Evolutionary conservation across 2,888 invertebrate species (phyloP).

Genomic region (Poecilobothrus nobilitatus): DNA sequence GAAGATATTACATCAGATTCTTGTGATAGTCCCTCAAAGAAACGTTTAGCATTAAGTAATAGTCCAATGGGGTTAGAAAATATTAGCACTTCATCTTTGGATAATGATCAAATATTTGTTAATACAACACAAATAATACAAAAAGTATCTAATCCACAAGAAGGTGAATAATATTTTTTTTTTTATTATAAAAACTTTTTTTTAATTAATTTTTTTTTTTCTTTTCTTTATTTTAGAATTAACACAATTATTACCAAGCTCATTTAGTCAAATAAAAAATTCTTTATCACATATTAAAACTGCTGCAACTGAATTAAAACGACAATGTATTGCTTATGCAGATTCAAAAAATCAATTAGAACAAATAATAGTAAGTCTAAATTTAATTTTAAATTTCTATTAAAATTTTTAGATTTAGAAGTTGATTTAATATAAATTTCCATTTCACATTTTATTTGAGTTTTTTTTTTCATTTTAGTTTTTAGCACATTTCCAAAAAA

Average conservation of each 20-base stretch:
- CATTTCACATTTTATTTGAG: too few relatives aligned
- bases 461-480: too few relatives aligned
- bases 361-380: conserved; percentile 38
- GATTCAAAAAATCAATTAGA: conserved; percentile 35
- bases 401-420: too few relatives aligned
- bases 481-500: too few relatives aligned
- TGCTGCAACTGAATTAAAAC: conserved; percentile 36
- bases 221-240: not conserved
- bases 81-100: conserved; percentile 1
- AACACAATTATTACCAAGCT: conserved; percentile 33
- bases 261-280: conserved; percentile 36
- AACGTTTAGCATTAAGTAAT: not conserved
- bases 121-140: not conserved
- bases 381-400: not conserved
- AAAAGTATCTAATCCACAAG: not conserved
- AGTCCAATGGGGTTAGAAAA: not conserved
- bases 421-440: too few relatives aligned
- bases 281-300: conserved; percentile 35
- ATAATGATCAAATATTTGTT: not conserved
- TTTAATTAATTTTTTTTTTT: not conserved
- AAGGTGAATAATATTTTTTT: not conserved
- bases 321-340: conserved; percentile 34
- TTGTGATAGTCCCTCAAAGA: not conserved
- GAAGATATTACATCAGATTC: not conserved
- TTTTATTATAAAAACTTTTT: not conserved